phyloP scores from a whole-genome alignment of 2,888 invertebrate genomes.

The Sthenelais limicola region DNA sequence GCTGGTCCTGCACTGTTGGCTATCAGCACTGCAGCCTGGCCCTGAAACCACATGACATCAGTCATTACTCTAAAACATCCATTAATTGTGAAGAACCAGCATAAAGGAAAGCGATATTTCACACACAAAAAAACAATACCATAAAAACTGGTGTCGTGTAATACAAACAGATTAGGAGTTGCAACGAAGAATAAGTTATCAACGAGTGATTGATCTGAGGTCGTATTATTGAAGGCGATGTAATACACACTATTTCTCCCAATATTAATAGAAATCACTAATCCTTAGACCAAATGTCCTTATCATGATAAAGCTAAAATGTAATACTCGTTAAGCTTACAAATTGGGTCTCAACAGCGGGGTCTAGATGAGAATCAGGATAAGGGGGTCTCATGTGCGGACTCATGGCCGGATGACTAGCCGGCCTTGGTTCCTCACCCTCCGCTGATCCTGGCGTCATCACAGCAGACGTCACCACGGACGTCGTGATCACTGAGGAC shows the following conservation, averaged over 20 bases:
- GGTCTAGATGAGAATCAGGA: constrained; percentile 35
- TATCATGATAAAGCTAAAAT: not conserved
- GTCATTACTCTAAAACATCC: not conserved
- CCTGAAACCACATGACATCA: constrained; percentile 34
- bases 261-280: too few species aligned
- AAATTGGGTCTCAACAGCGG: constrained; percentile 6
- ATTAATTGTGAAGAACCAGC: too few species aligned
- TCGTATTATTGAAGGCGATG: too few species aligned
- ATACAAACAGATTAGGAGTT: too few species aligned
- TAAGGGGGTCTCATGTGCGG: constrained; percentile 15
- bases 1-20: constrained; percentile 2
- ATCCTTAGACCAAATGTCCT: too few species aligned
- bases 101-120: too few species aligned
- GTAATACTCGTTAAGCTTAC: constrained; percentile 8
- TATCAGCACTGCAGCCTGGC: constrained; percentile 26
- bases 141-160: too few species aligned
- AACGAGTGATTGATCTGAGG: too few species aligned
- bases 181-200: too few species aligned
- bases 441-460: constrained; percentile 27
- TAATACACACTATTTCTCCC: too few species aligned
- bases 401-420: constrained; percentile 13
- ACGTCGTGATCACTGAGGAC: constrained; percentile 35
- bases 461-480: constrained; percentile 30
- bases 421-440: constrained; percentile 28
- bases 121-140: too few species aligned